These are phyloP conservation scores for Denticeps clupeoides DNA, from an alignment of 2,797 vertebrate genomes.

Conservation along the genomic window DNA sequence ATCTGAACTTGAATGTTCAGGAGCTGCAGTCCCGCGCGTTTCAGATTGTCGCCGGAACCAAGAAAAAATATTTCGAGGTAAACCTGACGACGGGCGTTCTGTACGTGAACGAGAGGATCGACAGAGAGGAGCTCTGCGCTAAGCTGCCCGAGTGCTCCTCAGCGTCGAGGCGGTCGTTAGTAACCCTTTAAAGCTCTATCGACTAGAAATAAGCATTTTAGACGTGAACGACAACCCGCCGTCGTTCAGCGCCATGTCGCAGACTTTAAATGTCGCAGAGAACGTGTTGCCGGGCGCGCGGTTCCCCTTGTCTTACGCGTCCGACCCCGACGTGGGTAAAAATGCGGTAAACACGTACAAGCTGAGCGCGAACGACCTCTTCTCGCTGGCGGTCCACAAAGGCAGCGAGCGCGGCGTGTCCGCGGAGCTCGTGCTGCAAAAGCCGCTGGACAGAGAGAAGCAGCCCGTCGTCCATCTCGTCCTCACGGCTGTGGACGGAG, in stretches of 20 bases:
- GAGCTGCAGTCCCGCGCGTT: too few species aligned
- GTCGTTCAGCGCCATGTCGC: not conserved
- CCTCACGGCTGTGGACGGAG: conserved; percentile 16
- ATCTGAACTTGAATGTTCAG: too few species aligned
- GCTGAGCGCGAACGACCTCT: not conserved
- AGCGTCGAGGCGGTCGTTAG: not conserved
- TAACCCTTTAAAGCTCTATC: conserved; percentile 1
- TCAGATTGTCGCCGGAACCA: too few species aligned
- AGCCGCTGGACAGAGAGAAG: conserved; percentile 19
- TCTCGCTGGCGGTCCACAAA: conserved; percentile 5
- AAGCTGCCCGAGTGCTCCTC: not conserved
- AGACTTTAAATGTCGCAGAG: not conserved
- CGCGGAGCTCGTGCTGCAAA: conserved; percentile 4
- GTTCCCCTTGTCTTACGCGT: not conserved
- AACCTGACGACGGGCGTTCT: not conserved
- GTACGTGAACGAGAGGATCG: not conserved
- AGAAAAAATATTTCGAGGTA: conserved; percentile 1
- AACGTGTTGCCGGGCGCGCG: not conserved
- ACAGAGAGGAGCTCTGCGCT: not conserved
- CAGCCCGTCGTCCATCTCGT: conserved; percentile 3
- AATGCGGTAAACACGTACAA: not conserved
- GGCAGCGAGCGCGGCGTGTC: conserved; percentile 5
- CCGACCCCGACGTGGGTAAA: not conserved
- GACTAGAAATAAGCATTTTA: conserved; percentile 3
- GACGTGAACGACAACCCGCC: conserved; percentile 20